Conservation (phyloP, 1,140 invertebrate species). For the Trichomalopsis sarcophagae region DNA sequence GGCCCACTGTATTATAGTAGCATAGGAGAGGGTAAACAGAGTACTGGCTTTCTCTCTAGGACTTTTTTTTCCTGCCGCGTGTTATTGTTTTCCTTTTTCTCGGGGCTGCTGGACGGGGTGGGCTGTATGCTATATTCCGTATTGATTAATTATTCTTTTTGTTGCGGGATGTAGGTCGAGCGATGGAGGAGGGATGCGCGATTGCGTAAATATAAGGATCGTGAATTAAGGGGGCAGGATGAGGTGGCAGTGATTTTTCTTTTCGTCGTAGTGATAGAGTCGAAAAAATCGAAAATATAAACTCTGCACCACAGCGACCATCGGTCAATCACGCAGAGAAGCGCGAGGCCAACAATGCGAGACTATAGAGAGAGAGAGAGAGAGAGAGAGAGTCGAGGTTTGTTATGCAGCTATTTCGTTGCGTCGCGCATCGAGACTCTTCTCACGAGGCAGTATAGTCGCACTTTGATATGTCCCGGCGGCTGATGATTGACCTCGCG, state of each 20-base stretch:
- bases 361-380: not conserved
- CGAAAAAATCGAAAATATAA: too few relatives aligned
- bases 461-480: slow-evolving; percentile 54
- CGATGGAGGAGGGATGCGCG: too few relatives aligned
- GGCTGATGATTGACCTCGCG: slow-evolving; percentile 53
- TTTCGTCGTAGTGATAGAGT: too few relatives aligned
- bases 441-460: slow-evolving; percentile 48
- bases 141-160: slow-evolving; percentile 28
- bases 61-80: not conserved
- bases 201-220: not conserved
- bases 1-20: too few relatives aligned
- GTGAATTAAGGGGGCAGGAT: not conserved
- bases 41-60: too few relatives aligned
- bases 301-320: too few relatives aligned
- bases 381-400: slow-evolving; percentile 6
- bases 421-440: slow-evolving; percentile 12
- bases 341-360: slow-evolving; percentile 6
- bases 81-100: slow-evolving; percentile 7
- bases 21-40: not conserved
- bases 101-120: not conserved
- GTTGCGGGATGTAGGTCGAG: not conserved
- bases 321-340: not conserved
- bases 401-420: slow-evolving; percentile 40
- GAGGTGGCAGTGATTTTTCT: not conserved
- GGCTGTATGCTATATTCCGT: not conserved